phyloP scores from a whole-genome alignment of 2,797 vertebrate genomes.

The Spea hammondii region DNA sequence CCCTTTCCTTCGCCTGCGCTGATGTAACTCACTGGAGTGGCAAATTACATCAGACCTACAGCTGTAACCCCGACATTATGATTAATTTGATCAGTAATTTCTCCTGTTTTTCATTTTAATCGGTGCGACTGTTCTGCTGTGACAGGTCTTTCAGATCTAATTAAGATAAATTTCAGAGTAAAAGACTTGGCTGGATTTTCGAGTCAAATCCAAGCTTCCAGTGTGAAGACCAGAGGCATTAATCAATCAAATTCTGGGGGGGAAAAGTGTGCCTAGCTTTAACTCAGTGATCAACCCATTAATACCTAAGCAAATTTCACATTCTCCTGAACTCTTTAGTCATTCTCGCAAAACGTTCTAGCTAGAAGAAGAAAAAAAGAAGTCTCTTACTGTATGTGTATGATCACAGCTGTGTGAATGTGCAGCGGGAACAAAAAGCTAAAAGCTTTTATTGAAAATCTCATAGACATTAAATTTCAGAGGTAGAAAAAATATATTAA shows the following conservation, averaged over 20 bases:
- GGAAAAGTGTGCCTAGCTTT: slow-evolving; percentile 71
- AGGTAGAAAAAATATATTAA: slow-evolving; percentile 31
- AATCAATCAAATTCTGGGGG: slow-evolving; percentile 90
- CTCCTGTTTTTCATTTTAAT: slow-evolving; percentile 99
- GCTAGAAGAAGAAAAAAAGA: slow-evolving; percentile 35
- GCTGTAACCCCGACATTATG: slow-evolving; percentile 83
- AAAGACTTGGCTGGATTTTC: slow-evolving; percentile 93
- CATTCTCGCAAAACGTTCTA: slow-evolving; percentile 69
- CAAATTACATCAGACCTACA: slow-evolving; percentile 99
- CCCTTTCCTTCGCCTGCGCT: slow-evolving; percentile 79
- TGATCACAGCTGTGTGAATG: slow-evolving; percentile 45
- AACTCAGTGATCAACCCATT: slow-evolving; percentile 87
- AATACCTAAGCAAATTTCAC: slow-evolving; percentile 98
- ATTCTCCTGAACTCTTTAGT: slow-evolving; percentile 87
- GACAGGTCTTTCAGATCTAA: slow-evolving; percentile 99
- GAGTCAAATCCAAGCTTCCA: slow-evolving; percentile 91
- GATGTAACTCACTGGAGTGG: slow-evolving; percentile 99
- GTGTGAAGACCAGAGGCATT: slow-evolving; percentile 90
- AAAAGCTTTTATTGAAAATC: slow-evolving; percentile 49
- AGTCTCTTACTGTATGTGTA: slow-evolving; percentile 46
- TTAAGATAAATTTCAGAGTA: slow-evolving; percentile 99
- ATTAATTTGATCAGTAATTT: slow-evolving; percentile 98
- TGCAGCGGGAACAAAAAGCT: slow-evolving; percentile 49
- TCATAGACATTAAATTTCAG: slow-evolving; percentile 35
- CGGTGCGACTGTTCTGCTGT: slow-evolving; percentile 99